These are phyloP conservation scores for Monochamus saltuarius DNA, from an alignment of 1,140 invertebrate species.

Conservation along the genomic window DNA sequence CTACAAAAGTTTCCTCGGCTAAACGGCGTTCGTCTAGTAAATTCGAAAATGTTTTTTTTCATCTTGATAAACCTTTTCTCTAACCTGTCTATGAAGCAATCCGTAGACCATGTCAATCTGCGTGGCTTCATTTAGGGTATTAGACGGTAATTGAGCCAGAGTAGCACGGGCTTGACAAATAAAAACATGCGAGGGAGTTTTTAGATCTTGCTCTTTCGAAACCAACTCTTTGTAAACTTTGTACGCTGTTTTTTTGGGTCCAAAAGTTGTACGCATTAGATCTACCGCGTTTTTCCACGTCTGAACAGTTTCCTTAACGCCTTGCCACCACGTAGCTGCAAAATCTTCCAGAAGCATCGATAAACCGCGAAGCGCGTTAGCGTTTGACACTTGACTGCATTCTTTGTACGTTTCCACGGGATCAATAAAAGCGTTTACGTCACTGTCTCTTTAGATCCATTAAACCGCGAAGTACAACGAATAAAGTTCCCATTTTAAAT, in stretches of 20 bases:
- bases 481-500: too few species aligned
- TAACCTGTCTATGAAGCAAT: conserved; percentile 1
- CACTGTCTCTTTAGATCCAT: too few species aligned
- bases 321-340: conserved; percentile 21
- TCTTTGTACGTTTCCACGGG: conserved; percentile 10
- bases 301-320: conserved; percentile 8
- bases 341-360: conserved; percentile 11
- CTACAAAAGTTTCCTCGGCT: not conserved
- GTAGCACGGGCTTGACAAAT: not conserved
- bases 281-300: conserved; percentile 6
- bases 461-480: too few species aligned
- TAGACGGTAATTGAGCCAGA: not conserved
- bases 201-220: not conserved
- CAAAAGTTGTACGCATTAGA: not conserved
- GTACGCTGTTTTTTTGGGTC: not conserved
- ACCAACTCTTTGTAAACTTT: not conserved
- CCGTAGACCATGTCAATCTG: not conserved
- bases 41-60: conserved; percentile 2
- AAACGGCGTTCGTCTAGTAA: not conserved
- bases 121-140: not conserved
- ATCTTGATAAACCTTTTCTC: conserved; percentile 1
- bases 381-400: conserved; percentile 11
- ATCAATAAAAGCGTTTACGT: conserved; percentile 17
- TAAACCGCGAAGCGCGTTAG: conserved; percentile 6
- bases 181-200: not conserved